Evolutionary conservation across 1,140 invertebrate species (phyloP).

Genomic region (Macrostomum lignano): DNA sequence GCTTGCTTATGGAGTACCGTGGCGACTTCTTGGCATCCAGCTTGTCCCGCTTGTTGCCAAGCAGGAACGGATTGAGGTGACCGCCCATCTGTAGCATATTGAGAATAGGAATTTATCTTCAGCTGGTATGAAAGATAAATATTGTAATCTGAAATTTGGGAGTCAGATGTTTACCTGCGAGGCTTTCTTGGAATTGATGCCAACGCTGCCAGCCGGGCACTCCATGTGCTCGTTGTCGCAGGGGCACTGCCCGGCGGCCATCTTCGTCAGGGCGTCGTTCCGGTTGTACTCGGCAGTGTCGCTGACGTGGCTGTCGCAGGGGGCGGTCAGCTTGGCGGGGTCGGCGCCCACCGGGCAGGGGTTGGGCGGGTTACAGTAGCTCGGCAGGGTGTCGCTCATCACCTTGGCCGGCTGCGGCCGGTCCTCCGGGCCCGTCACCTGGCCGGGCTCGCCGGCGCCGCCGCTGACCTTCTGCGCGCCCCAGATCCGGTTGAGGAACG

Average conservation of each 20-base stretch:
- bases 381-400: neutral
- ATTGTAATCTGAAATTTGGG: no score
- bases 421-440: neutral
- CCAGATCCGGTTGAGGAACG: neutral
- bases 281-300: neutral
- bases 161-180: no score
- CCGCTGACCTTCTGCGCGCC: neutral
- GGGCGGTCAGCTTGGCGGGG: neutral
- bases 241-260: neutral
- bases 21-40: no score
- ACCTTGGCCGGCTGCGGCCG: neutral
- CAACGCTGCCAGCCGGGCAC: neutral
- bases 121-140: no score
- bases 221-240: constrained; percentile 2
- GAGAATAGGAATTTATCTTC: no score
- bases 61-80: no score
- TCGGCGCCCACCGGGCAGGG: constrained; percentile 1
- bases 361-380: constrained; percentile 1
- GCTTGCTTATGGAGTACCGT: no score
- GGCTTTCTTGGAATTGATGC: no score
- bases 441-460: neutral
- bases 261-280: neutral
- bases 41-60: no score
- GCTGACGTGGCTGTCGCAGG: neutral
- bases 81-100: no score